Evolutionary conservation across 2,797 vertebrate species (phyloP).

Genomic region (Chelon labrosus): DNA sequence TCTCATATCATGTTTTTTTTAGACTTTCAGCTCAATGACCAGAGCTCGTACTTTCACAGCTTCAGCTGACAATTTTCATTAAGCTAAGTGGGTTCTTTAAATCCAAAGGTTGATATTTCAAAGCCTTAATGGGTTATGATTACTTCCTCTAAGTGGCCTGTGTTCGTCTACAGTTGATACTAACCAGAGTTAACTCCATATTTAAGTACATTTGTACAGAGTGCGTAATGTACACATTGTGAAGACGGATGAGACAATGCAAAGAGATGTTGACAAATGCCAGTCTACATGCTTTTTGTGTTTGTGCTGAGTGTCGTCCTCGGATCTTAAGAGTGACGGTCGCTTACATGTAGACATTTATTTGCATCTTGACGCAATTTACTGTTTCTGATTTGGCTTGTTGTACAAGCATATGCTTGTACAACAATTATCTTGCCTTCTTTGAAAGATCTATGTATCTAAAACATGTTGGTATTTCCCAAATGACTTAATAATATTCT

Average conservation of each 20-base stretch:
- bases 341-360: not conserved
- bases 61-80: slow-evolving; percentile 73
- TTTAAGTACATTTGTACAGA: slow-evolving; percentile 8
- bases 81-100: slow-evolving; percentile 76
- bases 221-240: not conserved
- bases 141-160: slow-evolving; percentile 50
- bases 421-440: not conserved
- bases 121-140: slow-evolving; percentile 68
- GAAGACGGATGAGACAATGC: slow-evolving; percentile 1
- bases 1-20: slow-evolving; percentile 62
- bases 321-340: slow-evolving; percentile 3
- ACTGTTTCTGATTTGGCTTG: slow-evolving; percentile 14
- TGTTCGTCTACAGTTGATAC: slow-evolving; percentile 39
- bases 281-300: not conserved
- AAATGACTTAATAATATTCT: not conserved
- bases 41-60: slow-evolving; percentile 53
- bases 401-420: not conserved
- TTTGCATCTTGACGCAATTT: slow-evolving; percentile 25
- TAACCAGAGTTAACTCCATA: slow-evolving; percentile 13
- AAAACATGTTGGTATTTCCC: not conserved
- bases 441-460: not conserved
- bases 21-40: slow-evolving; percentile 53
- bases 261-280: not conserved
- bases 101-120: slow-evolving; percentile 72
- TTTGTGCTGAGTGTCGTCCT: slow-evolving; percentile 5